Evolutionary conservation across 2,888 invertebrate species (phyloP), one percentile per base, ranked within the genome.

Genomic region (Pterostichus madidus): DNA sequence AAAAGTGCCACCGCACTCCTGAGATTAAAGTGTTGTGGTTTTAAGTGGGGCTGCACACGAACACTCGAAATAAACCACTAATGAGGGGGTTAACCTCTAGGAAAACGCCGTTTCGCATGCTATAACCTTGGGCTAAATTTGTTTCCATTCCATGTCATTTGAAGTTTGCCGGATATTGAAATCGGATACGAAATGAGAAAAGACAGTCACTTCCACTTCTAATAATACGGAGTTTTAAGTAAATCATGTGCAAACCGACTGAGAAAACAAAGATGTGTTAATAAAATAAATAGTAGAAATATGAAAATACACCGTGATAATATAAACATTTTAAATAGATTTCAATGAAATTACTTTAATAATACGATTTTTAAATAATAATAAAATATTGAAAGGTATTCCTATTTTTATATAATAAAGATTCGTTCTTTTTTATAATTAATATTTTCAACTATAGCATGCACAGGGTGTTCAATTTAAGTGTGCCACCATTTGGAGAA

Each of bases 11-110:
- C 24, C 24, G 8, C 64, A 35, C 13, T 64, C n/a, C 64, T 59
- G 59, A 59, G 59, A 59, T 5, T 64, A 31, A 59, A 59, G 59
- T 24, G 31, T 64, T n/a, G 11, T 32, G 1, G 59, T 59, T 64
- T n/a, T 64, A 35, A 64, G 35, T 64, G 64, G 13, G 32, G 35
- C 35, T 35, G 35, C 64, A 13, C 64, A 64, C 64, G 64, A 64
- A 64, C 68, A 44, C 64, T 64, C n/a, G 39, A 71, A 71, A 71
- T 53, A 76, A 53, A 56, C 31, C 24, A 49, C 31, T 52, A 49
- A 75, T 49, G 75, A 75, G 75, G 75, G 75, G 52, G 75, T 75
- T 75, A 75, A 75, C 76, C 76, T 76, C 39, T 39, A 39, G 24
- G 5, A 76, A 76, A 76, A 56, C n/a, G 5, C 52, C 52, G 31